Base-by-base conservation (phyloP, 2,888 invertebrate species). In the Thecophora atra region DNA sequence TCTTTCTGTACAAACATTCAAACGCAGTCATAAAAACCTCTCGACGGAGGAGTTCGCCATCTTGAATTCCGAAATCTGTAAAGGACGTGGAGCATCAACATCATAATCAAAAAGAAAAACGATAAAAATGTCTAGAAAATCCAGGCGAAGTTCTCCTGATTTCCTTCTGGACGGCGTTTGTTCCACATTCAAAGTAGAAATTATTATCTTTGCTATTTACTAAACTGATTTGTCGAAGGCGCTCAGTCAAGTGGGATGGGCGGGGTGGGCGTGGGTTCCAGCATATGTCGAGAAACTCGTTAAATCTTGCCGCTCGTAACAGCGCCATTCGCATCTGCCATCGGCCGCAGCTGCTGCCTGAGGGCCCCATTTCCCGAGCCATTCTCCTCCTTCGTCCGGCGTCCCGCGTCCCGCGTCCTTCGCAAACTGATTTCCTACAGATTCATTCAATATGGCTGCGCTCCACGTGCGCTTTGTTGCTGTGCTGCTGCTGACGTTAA, bases 111-210 rank as follows among this genome's bases (percentile, higher is more conserved):
- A 83, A 81, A 83, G 81, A 80, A 75, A 80, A 83, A 80, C 83
- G 81, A 85, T 85, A 85, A 85, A 85, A 85, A 84, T 84, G 84
- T 84, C 84, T 84, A 80, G 83, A 81, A 81, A 82, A 84, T 78
- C 79, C 72, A 70, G 73, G 75, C 74, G 70, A 77, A 80, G 78
- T 77, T 75, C 76, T 77, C 72, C 78, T 79, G 81, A 80, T 79
- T 81, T 80, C 73, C 70, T 67, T 60, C 73, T 47, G 28, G 60
- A 11, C 44, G 47, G 13, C 30, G n/a, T 44, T 30, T 60, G 3
- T 17, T 51, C 62, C n/a, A 28, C 63, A 64, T 72, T 26, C 65
- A 66, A 78, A 80, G 79, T 78, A 78, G 78, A 77, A 81, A 80
- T 81, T 81, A 82, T 81, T 81, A 81, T 81, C 78, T 77, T 78